Evolutionary conservation across 2,113 vertebrate species (phyloP).

Genomic region (Rhinolophus ferrumequinum): DNA sequence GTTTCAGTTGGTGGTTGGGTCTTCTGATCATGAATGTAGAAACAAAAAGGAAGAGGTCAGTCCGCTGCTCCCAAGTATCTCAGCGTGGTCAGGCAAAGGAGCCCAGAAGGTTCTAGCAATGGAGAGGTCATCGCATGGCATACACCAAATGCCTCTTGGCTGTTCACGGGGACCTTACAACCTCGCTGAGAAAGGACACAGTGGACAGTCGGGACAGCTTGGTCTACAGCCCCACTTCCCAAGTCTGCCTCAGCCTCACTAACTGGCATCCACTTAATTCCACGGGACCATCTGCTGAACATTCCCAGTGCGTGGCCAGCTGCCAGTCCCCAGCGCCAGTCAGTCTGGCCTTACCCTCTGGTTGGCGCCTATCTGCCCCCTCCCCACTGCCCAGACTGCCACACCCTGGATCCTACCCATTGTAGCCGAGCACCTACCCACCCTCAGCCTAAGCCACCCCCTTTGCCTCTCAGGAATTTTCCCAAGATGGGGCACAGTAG

Average conservation of each 20-base stretch:
- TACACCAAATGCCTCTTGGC: not conserved
- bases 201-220: not conserved
- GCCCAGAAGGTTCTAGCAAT: not conserved
- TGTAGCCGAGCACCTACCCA: not conserved
- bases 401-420: slow-evolving; percentile 48
- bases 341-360: slow-evolving; percentile 63
- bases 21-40: not conserved
- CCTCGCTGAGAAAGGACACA: not conserved
- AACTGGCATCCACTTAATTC: slow-evolving; percentile 59
- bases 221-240: not conserved
- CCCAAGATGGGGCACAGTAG: not conserved
- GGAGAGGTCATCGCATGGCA: not conserved
- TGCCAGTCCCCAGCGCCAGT: slow-evolving; percentile 70
- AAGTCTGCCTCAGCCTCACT: slow-evolving; percentile 33
- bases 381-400: slow-evolving; percentile 48
- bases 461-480: slow-evolving; percentile 62
- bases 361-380: slow-evolving; percentile 55
- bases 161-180: not conserved
- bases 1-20: not conserved
- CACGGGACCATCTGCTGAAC: slow-evolving; percentile 62
- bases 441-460: not conserved
- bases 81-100: not conserved
- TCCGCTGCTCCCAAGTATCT: not conserved
- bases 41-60: not conserved
- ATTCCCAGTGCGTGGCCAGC: slow-evolving; percentile 47